A percentile compares a stretch with the other conserved stretches of the same genome.
Evolutionary conservation across 2,113 vertebrate genomes (phyloP).

Genomic region (Oenanthe oenanthe): DNA sequence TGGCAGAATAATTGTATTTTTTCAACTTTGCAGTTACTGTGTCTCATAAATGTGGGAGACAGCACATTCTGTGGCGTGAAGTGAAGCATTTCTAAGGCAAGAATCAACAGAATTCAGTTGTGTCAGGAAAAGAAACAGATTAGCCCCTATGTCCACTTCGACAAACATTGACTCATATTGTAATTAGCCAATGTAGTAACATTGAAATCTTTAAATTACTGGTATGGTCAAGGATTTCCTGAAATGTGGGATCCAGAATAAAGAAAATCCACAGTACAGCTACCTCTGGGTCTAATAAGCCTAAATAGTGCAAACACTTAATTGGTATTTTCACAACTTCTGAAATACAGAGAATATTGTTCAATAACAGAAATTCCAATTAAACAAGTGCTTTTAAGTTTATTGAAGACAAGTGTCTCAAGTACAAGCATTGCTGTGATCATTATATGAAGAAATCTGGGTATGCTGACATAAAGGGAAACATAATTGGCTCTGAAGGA

Average conservation of each 20-base stretch:
- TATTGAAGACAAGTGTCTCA: not conserved
- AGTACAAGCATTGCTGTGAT: not conserved
- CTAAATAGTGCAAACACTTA: not conserved
- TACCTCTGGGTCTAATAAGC: not conserved
- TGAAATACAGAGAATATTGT: not conserved
- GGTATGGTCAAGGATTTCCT: not conserved
- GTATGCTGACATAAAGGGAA: not conserved
- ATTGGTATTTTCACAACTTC: not conserved
- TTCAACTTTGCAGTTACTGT: not conserved
- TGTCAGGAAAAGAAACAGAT: not conserved
- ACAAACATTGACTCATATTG: not conserved
- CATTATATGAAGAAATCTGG: not conserved
- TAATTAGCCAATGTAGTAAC: not conserved
- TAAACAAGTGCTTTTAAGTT: not conserved
- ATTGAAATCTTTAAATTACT: not conserved
- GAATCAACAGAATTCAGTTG: not conserved
- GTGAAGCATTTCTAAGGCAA: not conserved
- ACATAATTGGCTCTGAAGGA: not conserved
- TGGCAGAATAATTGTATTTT: not conserved
- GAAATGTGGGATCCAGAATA: not conserved
- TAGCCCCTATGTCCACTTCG: not conserved
- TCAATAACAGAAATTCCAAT: not conserved
- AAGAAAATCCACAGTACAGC: not conserved
- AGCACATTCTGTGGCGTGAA: not conserved
- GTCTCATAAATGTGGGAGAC: not conserved